phyloP scores from a whole-genome alignment of 2,113 vertebrate species.

The Neogale vison region DNA sequence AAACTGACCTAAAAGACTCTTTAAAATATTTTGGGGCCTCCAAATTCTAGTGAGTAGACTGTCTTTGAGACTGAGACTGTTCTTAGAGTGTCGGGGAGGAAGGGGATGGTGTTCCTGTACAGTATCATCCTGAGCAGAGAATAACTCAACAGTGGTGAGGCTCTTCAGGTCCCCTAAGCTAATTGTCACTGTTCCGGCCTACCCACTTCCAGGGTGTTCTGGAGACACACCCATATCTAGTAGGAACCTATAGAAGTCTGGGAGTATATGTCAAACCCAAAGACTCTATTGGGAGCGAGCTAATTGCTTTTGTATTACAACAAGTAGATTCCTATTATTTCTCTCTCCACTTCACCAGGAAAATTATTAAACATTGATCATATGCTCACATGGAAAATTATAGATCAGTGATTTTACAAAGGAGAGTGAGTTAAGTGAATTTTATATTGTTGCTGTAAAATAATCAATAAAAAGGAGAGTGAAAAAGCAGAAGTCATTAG shows the following conservation, averaged over 20 bases:
- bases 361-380: slow-evolving; percentile 1
- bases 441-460: slow-evolving; percentile 8
- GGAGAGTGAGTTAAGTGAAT: not conserved
- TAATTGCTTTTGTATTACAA: not conserved
- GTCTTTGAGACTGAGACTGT: not conserved
- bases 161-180: not conserved
- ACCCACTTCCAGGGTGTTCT: not conserved
- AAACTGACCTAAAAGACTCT: not conserved
- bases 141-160: not conserved
- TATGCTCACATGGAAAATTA: not conserved
- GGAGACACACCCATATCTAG: not conserved
- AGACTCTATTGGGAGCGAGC: not conserved
- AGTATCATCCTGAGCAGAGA: not conserved
- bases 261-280: not conserved
- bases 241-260: not conserved
- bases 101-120: not conserved
- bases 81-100: not conserved
- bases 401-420: not conserved
- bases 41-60: not conserved
- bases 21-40: not conserved
- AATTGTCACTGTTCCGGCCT: not conserved
- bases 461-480: not conserved
- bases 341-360: not conserved
- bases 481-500: not conserved
- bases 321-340: not conserved